Base-by-base conservation (phyloP, 2,888 invertebrate genomes). In the Philaethria dido region DNA sequence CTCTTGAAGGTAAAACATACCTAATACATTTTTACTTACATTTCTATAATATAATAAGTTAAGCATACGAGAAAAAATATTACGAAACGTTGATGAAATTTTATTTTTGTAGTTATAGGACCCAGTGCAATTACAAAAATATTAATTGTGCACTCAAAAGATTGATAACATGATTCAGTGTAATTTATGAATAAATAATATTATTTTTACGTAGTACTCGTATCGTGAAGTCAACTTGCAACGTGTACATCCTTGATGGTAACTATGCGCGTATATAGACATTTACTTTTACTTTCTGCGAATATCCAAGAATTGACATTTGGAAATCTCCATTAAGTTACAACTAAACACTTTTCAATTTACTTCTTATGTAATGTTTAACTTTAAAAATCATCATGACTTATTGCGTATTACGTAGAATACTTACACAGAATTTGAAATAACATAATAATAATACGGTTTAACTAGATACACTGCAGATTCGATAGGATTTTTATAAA, bases 41-140 rank as follows among this genome's bases (percentile, higher is more conserved):
- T n/a, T n/a, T n/a, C n/a, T n/a, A n/a, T n/a, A n/a, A n/a, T n/a
- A n/a, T n/a, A 64, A 75, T 76, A 75, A 72, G 75, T 74, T 74
- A 68, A 68, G 75, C 63, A 69, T 70, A 66, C 75, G 29, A 29
- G 6, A 8, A 77, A 75, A 75, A 74, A 50, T 42, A 66, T 72
- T 65, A 73, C 57, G 16, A 57, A 74, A 75, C 72, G 69, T 67
- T 64, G 60, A 72, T 69, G 64, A 68, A 47, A 69, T 48, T 71
- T 68, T 64, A 60, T 69, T 25, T 52, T 70, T 71, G 50, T 60
- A 62, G 62, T 13, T 39, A 6, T 39, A 39, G 13, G 39, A 4
- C 2, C 2, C 5, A 25, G 5, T 25, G 25, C 2, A 25, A 4
- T 45, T 48, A 65, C 71, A 64, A 33, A 57, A 57, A 42, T 14